Evolutionary conservation across 2,888 invertebrate genomes (phyloP).

Genomic region (Plebejus melissa): DNA sequence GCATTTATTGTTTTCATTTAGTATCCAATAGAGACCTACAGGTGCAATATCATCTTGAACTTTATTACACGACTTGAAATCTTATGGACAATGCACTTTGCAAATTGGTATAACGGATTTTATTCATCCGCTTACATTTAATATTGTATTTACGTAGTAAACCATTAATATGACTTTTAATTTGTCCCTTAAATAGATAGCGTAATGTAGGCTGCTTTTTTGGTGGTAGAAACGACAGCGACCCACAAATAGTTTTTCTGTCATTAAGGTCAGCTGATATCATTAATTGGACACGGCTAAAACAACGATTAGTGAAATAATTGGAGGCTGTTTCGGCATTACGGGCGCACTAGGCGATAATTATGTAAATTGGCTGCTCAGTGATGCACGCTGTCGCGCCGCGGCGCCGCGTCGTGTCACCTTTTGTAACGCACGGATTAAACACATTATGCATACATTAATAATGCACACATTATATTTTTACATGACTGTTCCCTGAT

Average conservation of each 20-base stretch:
- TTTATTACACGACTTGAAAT: background rate
- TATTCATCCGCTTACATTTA: background rate
- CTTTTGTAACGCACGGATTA: slow-evolving; percentile 45
- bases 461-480: slow-evolving; percentile 20
- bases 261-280: slow-evolving; percentile 22
- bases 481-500: background rate
- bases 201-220: background rate
- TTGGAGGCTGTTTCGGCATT: slow-evolving; percentile 42
- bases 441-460: slow-evolving; percentile 41
- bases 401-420: slow-evolving; percentile 44
- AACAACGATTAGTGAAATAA: slow-evolving; percentile 55
- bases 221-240: background rate
- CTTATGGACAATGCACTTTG: background rate
- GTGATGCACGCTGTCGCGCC: slow-evolving; percentile 42
- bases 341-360: slow-evolving; percentile 50
- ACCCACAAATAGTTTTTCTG: background rate
- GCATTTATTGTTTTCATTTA: slow-evolving; percentile 18
- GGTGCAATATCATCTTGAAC: background rate
- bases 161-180: background rate
- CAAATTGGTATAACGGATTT: background rate
- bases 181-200: background rate
- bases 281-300: slow-evolving; percentile 44
- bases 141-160: background rate
- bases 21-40: background rate
- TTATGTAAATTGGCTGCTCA: slow-evolving; percentile 59